Evolutionary conservation across 2,113 vertebrate genomes (phyloP), one percentile per base, ranked within the genome.

Genomic region (Pterocles burchelli): DNA sequence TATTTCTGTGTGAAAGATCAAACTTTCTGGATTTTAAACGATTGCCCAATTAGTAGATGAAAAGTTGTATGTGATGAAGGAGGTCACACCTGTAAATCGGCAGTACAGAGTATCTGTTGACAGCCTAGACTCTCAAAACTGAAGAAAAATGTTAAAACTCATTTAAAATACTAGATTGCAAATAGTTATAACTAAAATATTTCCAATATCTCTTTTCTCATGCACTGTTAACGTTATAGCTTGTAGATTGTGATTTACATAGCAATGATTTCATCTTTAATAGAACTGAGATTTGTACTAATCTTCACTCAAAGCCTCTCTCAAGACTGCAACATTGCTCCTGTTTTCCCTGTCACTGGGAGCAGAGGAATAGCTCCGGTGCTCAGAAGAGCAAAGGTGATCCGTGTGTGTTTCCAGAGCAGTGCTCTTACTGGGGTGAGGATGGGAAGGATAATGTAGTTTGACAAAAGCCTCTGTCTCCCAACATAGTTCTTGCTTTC

Each of bases 291-390:
- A 10, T 66, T 86, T 84, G 36, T 77, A 43, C 36, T 31, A 17
- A 0, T 22, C 11, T 34, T 7, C 9, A 3, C 20, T 51, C 1
- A 0, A 3, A 49, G 58, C n/a, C 29, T 34, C 28, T 49, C 11
- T 9, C 9, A 22, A 6, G 65, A 0, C n/a, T 16, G 49, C 58
- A 76, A 1, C 5, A 1, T 22, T 24, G 31, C 19, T 68, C 31
- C 14, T 31, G 11, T 36, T 46, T 3, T 2, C 2, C 8, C 0
- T 45, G 24, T 33, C n/a, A 2, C 1, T 11, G 22, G 25, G 43
- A 65, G 78, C 78, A 25, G 41, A 43, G 63, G 26, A 51, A 0
- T 13, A 63, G 45, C 76, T 58, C 13, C 34, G 0, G 16, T 19
- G 0, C 29, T 45, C 3, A 0, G 31, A 28, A 45, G 26, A 48